phyloP scores from a whole-genome alignment of 2,888 invertebrate species.

The Thymelicus lineola region DNA sequence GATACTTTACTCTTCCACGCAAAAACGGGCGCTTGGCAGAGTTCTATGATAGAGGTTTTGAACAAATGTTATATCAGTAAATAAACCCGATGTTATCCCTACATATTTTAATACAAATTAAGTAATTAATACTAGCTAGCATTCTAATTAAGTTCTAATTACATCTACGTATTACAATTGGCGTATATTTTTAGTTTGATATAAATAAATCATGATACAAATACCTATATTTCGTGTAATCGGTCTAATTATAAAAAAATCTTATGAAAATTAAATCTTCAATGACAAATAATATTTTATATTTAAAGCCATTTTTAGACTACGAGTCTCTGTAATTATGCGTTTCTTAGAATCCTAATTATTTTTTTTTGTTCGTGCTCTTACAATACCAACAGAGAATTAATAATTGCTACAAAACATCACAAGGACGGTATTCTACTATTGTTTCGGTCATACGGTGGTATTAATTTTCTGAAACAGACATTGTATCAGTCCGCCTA shows the following conservation, averaged over 20 bases:
- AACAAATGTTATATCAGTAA: too few species aligned
- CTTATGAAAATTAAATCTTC: not conserved
- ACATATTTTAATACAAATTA: too few species aligned
- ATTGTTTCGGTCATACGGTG: conserved; percentile 26
- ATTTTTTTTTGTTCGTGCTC: conserved; percentile 19
- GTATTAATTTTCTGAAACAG: conserved; percentile 47
- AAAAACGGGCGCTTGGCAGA: too few species aligned
- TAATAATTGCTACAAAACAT: conserved; percentile 12
- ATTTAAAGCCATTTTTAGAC: not conserved
- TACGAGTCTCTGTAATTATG: not conserved
- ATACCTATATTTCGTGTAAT: too few species aligned
- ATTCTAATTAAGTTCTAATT: too few species aligned
- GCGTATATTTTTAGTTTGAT: too few species aligned
- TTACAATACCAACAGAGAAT: conserved; percentile 10
- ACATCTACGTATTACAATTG: too few species aligned
- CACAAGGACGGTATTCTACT: conserved; percentile 23
- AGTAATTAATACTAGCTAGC: too few species aligned
- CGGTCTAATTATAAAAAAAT: not conserved
- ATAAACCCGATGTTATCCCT: too few species aligned
- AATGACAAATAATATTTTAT: not conserved
- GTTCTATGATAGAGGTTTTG: too few species aligned
- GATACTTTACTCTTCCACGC: too few species aligned
- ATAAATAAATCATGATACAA: too few species aligned
- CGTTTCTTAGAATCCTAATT: conserved; percentile 15
- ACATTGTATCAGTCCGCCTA: conserved; percentile 39